Evolutionary conservation across 1,140 invertebrate genomes (phyloP).

Genomic region (Chironomus striatipennis): DNA sequence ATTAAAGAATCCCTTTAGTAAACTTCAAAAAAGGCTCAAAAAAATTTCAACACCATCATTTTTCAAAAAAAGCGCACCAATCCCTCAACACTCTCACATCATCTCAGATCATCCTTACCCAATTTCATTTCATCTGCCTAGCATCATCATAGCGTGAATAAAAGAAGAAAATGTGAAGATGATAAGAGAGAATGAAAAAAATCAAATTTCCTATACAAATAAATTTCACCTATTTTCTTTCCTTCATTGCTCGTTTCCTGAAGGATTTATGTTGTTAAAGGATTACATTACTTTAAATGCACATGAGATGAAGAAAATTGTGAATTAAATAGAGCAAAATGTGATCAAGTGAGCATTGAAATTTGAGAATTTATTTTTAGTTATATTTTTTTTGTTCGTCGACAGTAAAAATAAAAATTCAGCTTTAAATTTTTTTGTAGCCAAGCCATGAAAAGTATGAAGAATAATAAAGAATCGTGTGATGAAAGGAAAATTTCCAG

Average conservation of each 20-base stretch:
- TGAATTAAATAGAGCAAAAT: neutral
- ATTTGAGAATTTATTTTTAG: neutral
- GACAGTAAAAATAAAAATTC: too few species aligned
- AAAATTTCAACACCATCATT: too few species aligned
- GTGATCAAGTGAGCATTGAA: slow-evolving; percentile 1
- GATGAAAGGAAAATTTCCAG: neutral
- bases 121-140: too few species aligned
- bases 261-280: neutral
- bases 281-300: neutral
- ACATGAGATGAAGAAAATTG: neutral
- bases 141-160: neutral
- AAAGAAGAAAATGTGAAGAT: neutral
- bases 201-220: slow-evolving; percentile 14
- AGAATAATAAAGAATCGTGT: too few species aligned
- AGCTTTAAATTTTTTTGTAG: too few species aligned
- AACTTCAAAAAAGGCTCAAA: too few species aligned
- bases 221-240: neutral
- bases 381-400: neutral
- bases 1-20: too few species aligned
- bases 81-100: too few species aligned
- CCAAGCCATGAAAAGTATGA: too few species aligned
- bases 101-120: too few species aligned
- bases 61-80: too few species aligned
- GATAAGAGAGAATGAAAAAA: neutral
- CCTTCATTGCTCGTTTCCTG: slow-evolving; percentile 1